Conservation (phyloP, 2,888 invertebrate genomes). For the Amblyjoppa fuscipennis region DNA sequence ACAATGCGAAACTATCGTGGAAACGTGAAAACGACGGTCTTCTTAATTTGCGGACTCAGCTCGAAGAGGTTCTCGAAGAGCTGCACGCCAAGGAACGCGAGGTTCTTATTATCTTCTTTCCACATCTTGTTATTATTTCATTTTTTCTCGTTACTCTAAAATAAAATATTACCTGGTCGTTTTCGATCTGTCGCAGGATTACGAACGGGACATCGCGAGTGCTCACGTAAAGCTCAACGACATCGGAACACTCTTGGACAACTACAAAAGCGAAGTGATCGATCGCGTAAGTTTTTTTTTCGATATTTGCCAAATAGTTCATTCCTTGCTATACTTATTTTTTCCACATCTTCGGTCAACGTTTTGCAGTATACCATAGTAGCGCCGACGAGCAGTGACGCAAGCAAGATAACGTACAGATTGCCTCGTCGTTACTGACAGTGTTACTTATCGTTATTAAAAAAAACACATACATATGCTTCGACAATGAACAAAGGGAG, state of each 20-base stretch:
- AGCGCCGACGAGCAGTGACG: conserved; percentile 67
- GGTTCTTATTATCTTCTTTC: conserved; percentile 49
- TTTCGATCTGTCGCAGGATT: conserved; percentile 61
- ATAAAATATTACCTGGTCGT: background rate
- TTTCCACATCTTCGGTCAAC: conserved; percentile 68
- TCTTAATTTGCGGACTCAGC: conserved; percentile 73
- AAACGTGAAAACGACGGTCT: conserved; percentile 76
- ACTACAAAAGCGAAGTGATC: conserved; percentile 71
- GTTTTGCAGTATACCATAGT: conserved; percentile 73
- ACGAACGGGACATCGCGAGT: conserved; percentile 67
- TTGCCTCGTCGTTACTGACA: conserved; percentile 68
- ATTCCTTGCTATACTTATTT: background rate
- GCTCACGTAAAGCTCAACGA: conserved; percentile 72
- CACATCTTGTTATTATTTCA: background rate
- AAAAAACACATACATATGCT: conserved; percentile 21
- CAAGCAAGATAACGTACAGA: conserved; percentile 68
- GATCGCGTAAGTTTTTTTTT: conserved; percentile 58
- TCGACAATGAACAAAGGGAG: conserved; percentile 53
- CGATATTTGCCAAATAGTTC: background rate
- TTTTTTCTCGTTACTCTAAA: background rate
- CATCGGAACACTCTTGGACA: conserved; percentile 71
- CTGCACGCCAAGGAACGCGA: conserved; percentile 72
- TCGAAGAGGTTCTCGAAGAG: conserved; percentile 74
- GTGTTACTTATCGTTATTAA: conserved; percentile 52
- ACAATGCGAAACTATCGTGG: conserved; percentile 74